A percentile compares a stretch with the other conserved stretches of the same genome.
phyloP scores from a whole-genome alignment of 2,797 vertebrate species.

The Valencia hispanica region DNA sequence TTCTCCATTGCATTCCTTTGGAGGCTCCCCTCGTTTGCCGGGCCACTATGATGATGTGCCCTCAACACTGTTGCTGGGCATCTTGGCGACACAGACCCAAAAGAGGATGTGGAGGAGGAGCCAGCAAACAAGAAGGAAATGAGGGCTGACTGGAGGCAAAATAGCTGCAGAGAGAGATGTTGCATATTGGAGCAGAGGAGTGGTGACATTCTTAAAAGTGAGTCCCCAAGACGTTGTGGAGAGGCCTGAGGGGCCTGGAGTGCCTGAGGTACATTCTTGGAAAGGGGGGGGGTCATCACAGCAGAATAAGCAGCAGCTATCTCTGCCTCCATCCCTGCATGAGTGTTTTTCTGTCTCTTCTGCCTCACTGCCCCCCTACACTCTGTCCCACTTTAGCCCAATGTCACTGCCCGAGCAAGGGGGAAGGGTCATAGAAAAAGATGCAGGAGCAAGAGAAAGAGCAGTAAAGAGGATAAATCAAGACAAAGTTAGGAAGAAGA shows the following conservation, averaged over 20 bases:
- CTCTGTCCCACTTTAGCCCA: slow-evolving; percentile 84
- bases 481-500: slow-evolving; percentile 31
- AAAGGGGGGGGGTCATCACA: slow-evolving; percentile 23
- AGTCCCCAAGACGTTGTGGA: slow-evolving; percentile 58
- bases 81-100: slow-evolving; percentile 74
- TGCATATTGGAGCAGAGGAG: slow-evolving; percentile 67
- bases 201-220: slow-evolving; percentile 74
- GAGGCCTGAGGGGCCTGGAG: slow-evolving; percentile 68
- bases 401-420: slow-evolving; percentile 78
- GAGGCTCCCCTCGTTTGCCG: slow-evolving; percentile 40
- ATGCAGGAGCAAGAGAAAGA: slow-evolving; percentile 14
- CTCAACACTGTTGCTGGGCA: slow-evolving; percentile 74
- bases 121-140: slow-evolving; percentile 38
- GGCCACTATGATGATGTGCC: slow-evolving; percentile 60
- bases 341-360: slow-evolving; percentile 78
- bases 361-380: slow-evolving; percentile 77
- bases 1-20: slow-evolving; percentile 38
- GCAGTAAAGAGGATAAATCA: slow-evolving; percentile 15
- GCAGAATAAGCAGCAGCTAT: slow-evolving; percentile 53
- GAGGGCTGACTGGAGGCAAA: slow-evolving; percentile 65
- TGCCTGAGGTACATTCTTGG: slow-evolving; percentile 52
- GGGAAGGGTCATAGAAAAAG: slow-evolving; percentile 59
- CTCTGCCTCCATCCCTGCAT: slow-evolving; percentile 58
- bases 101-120: slow-evolving; percentile 71
- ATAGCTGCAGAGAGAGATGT: slow-evolving; percentile 74